These are phyloP conservation scores for Benthochromis sp. DNA, from an alignment of 2,113 vertebrate genomes.

Conservation along the genomic window DNA sequence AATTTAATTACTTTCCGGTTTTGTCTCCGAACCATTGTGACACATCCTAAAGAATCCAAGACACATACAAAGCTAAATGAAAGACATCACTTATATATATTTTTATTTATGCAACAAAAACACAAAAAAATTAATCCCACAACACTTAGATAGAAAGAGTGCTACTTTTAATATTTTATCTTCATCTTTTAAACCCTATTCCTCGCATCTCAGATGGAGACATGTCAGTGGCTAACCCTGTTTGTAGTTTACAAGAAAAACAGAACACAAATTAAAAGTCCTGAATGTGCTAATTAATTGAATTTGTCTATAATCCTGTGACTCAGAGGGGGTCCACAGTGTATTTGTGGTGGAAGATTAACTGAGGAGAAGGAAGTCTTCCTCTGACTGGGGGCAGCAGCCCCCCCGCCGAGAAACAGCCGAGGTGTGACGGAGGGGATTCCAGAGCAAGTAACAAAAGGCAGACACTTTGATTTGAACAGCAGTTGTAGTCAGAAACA, in stretches of 20 bases:
- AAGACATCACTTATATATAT: not conserved
- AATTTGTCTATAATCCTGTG: not conserved
- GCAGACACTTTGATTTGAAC: slow-evolving; percentile 60
- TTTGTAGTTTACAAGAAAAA: not conserved
- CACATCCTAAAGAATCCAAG: not conserved
- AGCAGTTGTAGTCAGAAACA: slow-evolving; percentile 33
- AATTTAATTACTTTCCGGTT: not conserved
- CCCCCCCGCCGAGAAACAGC: slow-evolving; percentile 39
- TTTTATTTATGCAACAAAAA: not conserved
- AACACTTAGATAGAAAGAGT: not conserved
- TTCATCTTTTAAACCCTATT: not conserved
- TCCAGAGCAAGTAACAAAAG: slow-evolving; percentile 67
- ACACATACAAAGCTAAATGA: not conserved
- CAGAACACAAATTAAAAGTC: not conserved
- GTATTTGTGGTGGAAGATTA: slow-evolving; percentile 46
- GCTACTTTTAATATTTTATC: not conserved
- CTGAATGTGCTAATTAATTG: not conserved
- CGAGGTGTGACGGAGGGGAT: slow-evolving; percentile 58
- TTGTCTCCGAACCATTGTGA: not conserved
- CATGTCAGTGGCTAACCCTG: not conserved
- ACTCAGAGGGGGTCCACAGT: not conserved
- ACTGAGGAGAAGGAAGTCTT: slow-evolving; percentile 41
- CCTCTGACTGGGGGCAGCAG: slow-evolving; percentile 18
- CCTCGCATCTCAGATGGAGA: not conserved
- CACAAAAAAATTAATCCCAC: not conserved